A percentile compares a stretch with the other conserved stretches of the same genome.
phyloP scores from a whole-genome alignment of 2,797 vertebrate species.

The Apodemus agrarius region DNA sequence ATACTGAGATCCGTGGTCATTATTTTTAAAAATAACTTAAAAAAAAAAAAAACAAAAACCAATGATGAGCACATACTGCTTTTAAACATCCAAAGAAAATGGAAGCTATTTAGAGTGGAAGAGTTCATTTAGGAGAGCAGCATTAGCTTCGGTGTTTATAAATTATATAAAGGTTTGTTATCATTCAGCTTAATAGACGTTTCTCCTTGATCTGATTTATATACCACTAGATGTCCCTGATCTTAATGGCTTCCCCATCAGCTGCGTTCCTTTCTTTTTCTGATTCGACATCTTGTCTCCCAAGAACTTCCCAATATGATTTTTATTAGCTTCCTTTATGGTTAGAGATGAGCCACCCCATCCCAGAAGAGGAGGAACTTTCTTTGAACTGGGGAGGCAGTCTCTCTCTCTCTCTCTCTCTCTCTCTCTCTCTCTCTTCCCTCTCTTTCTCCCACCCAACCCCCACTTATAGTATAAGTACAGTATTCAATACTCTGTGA shows the following conservation, averaged over 20 bases:
- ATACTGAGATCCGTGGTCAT: neutral
- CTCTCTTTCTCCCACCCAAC: neutral
- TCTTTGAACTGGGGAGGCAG: neutral
- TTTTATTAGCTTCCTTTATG: neutral
- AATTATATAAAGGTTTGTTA: neutral
- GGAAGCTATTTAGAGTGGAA: neutral
- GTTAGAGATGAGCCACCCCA: neutral
- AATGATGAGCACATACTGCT: neutral
- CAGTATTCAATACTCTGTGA: neutral
- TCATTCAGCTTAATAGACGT: neutral
- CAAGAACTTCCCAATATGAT: too few relatives aligned
- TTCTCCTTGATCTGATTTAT: neutral
- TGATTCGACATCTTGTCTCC: neutral
- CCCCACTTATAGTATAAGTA: neutral
- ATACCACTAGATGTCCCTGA: neutral
- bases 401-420: neutral
- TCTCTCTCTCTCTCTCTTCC: neutral
- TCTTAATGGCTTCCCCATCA: neutral
- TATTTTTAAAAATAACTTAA: neutral
- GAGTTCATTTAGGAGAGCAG: neutral
- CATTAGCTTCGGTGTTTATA: neutral
- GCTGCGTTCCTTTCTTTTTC: neutral
- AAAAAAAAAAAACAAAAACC: too few relatives aligned
- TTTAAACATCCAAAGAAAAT: conserved; percentile 3
- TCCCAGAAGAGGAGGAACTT: neutral